Conservation (phyloP, 1,140 invertebrate species). For the Drosophila guanche region DNA sequence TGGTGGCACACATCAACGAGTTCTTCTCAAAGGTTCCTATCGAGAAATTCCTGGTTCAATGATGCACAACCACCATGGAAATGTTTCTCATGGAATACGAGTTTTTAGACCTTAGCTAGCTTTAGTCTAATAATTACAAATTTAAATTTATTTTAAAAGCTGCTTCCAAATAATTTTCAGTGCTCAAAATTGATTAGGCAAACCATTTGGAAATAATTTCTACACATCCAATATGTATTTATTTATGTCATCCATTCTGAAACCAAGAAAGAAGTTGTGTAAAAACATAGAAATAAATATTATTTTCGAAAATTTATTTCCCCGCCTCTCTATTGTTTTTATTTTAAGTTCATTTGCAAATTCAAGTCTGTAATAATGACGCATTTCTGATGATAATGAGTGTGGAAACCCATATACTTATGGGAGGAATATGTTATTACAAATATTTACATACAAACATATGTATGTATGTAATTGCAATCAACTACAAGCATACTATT, state of each 20-base stretch:
- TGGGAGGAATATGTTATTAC: too few species aligned
- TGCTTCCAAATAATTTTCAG: conserved; percentile 72
- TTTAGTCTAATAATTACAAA: conserved; percentile 56
- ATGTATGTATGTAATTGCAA: too few species aligned
- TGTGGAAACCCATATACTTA: too few species aligned
- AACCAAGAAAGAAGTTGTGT: conserved; percentile 9
- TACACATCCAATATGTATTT: conserved; percentile 63
- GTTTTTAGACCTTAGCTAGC: conserved; percentile 62
- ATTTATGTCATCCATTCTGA: conserved; percentile 58
- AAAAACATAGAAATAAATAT: conserved; percentile 34
- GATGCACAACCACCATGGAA: conserved; percentile 26
- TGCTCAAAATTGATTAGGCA: conserved; percentile 48
- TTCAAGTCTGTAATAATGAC: neutral
- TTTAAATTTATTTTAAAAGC: conserved; percentile 58
- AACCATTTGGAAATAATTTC: conserved; percentile 42
- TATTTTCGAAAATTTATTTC: conserved; percentile 9
- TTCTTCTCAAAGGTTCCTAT: conserved; percentile 82
- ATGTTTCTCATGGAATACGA: conserved; percentile 15
- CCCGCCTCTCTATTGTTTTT: neutral
- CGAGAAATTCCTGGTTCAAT: conserved; percentile 74
- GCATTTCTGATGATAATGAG: too few species aligned
- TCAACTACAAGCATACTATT: too few species aligned
- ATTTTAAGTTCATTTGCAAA: neutral
- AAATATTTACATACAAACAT: too few species aligned
- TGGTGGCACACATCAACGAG: conserved; percentile 75